Conservation (phyloP, 2,797 vertebrate genomes). For the Luscinia megarhynchos region DNA sequence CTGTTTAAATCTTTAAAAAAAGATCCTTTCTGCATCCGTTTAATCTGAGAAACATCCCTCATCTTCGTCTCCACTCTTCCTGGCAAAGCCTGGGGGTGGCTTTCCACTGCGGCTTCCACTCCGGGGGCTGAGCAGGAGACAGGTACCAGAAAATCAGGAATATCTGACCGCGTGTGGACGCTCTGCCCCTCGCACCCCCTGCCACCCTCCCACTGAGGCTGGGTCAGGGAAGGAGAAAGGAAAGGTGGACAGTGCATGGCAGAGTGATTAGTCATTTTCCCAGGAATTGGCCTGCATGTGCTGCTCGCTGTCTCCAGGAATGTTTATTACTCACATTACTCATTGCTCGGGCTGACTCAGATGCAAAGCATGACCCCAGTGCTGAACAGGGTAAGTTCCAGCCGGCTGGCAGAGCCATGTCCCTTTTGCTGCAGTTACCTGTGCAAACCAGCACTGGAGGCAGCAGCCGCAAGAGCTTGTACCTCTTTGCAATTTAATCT, state of each 20-base stretch:
- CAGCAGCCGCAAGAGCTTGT: neutral
- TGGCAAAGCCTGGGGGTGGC: neutral
- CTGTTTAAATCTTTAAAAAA: neutral
- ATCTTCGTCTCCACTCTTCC: neutral
- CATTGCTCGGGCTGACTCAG: neutral
- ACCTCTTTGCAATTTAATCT: neutral
- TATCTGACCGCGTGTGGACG: neutral
- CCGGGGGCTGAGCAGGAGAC: neutral
- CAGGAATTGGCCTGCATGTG: neutral
- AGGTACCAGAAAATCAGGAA: neutral
- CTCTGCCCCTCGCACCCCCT: neutral
- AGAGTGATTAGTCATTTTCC: constrained; percentile 35
- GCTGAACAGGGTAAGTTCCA: neutral
- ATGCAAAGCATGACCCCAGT: neutral
- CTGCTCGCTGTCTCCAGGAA: neutral
- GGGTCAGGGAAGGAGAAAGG: neutral
- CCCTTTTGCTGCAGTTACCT: neutral
- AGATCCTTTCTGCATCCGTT: neutral
- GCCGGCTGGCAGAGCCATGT: fast-evolving
- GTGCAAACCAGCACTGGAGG: neutral
- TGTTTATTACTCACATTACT: neutral
- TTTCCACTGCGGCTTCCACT: neutral
- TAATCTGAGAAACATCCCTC: neutral
- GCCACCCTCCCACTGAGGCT: no score
- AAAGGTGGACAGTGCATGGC: neutral